Conservation (phyloP, 2,797 vertebrate species). For the Gymnothorax javanicus region DNA sequence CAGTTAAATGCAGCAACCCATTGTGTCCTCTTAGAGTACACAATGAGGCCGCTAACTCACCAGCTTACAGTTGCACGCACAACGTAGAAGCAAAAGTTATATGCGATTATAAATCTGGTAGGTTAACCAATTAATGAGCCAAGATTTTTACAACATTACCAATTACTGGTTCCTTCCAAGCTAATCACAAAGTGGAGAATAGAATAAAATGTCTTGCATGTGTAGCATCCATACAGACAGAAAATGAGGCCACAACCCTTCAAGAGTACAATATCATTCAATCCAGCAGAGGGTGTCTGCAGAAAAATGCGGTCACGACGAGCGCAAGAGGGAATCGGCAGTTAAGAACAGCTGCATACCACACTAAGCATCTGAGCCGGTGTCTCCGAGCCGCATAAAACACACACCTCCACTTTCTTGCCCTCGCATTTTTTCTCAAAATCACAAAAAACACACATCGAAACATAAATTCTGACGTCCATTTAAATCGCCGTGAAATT, state of each 20-base stretch:
- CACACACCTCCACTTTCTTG: slow-evolving; percentile 20
- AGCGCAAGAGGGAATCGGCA: not conserved
- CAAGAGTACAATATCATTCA: not conserved
- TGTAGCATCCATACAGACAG: not conserved
- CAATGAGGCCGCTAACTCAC: not conserved
- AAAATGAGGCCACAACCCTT: not conserved
- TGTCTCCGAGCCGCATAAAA: not conserved
- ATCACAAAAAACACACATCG: not conserved
- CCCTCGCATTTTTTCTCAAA: not conserved
- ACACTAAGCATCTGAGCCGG: not conserved
- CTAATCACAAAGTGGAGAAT: not conserved
- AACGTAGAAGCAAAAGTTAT: not conserved
- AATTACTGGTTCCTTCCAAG: not conserved
- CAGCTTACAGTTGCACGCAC: not conserved
- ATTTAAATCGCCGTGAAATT: slow-evolving; percentile 8
- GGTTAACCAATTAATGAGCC: too few relatives aligned
- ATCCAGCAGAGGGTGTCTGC: not conserved
- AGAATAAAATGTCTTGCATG: not conserved
- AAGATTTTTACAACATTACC: not conserved
- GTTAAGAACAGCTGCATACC: not conserved
- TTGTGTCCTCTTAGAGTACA: not conserved
- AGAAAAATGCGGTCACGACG: not conserved
- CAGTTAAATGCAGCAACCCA: not conserved
- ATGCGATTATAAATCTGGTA: not conserved
- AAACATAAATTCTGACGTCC: not conserved